Conservation (phyloP, 2,113 vertebrate genomes). For the Scomber colias region DNA sequence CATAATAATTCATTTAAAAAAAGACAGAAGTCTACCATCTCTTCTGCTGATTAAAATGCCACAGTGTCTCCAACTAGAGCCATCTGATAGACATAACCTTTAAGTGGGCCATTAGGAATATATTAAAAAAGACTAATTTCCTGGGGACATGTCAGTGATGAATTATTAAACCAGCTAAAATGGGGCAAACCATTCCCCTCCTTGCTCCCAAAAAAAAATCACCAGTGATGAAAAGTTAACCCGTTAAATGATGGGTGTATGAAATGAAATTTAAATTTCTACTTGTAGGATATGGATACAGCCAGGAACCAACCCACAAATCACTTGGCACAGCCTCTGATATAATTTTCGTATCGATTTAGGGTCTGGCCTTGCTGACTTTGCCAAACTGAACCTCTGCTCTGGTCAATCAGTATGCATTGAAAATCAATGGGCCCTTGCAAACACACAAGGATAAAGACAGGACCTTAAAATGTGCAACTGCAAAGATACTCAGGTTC, state of each 20-base stretch:
- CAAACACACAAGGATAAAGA: conserved; percentile 27
- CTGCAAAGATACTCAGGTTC: conserved; percentile 2
- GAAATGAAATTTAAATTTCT: conserved; percentile 39
- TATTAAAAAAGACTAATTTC: conserved; percentile 86
- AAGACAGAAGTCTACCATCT: conserved; percentile 49
- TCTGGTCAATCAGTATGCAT: conserved; percentile 24
- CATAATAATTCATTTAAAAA: conserved; percentile 61
- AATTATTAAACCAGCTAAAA: conserved; percentile 82
- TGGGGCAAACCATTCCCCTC: conserved; percentile 48
- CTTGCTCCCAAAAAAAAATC: conserved; percentile 51
- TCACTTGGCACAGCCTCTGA: conserved; percentile 23
- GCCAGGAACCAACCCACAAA: conserved; percentile 39
- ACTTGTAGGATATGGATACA: conserved; percentile 21
- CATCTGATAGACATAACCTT: conserved; percentile 85
- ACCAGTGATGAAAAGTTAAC: conserved; percentile 57
- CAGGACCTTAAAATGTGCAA: conserved; percentile 26
- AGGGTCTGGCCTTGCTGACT: conserved; percentile 37
- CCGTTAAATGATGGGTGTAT: conserved; percentile 33
- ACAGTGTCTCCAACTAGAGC: conserved; percentile 70
- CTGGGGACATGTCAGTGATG: conserved; percentile 78
- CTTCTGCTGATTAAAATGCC: conserved; percentile 79
- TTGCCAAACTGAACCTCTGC: conserved; percentile 30
- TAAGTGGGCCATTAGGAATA: conserved; percentile 85
- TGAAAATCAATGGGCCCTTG: conserved; percentile 55
- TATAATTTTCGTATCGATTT: conserved; percentile 61